Evolutionary conservation across 2,113 vertebrate genomes (phyloP), one percentile per base, ranked within the genome.

Genomic region (Microtus montanus): DNA sequence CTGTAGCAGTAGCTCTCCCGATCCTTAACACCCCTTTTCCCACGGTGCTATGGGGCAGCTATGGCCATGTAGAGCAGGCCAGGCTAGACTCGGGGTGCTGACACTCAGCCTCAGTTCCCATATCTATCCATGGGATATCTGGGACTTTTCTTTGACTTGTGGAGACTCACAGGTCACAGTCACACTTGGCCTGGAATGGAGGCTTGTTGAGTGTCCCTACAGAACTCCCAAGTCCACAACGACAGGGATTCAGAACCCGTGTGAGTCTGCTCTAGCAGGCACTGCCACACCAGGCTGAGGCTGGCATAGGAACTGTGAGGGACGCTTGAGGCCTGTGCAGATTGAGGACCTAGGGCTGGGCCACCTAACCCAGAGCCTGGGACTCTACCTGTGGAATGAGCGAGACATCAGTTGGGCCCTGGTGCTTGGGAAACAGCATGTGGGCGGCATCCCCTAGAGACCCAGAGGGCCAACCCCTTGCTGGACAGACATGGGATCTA

Each of bases 221-320:
- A 63, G 80, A 90, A 54, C 5, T 41, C 71, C 61, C 5, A 38
- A 70, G 38, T 9, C 41, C 49, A 44, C 6, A 22, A 13, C 19
- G 24, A 2, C 10, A n/a, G 47, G 20, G 26, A 54, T 9, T 71
- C 52, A 15, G 74, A 64, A 28, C 13, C 11, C 2, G 3, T 0
- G 1, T 20, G 58, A 26, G 10, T 26, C 33, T 49, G 63, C 12
- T 7, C 8, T 28, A 49, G 64, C 0, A 0, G 63, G 61, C 35
- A 14, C 6, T 26, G 7, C 0, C 0, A 9, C 0, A 0, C 8
- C 12, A 15, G 58, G 54, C 80, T 15, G 54, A 41, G 79, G n/a
- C 13, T 41, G 17, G 80, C 54, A 17, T 5, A 26, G n/a, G 58
- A 30, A 14, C 24, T 28, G 54, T 3, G 41, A n/a, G 41, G 35